Evolutionary conservation across 2,888 invertebrate species (phyloP).

Genomic region (Calliopum simillimum): DNA sequence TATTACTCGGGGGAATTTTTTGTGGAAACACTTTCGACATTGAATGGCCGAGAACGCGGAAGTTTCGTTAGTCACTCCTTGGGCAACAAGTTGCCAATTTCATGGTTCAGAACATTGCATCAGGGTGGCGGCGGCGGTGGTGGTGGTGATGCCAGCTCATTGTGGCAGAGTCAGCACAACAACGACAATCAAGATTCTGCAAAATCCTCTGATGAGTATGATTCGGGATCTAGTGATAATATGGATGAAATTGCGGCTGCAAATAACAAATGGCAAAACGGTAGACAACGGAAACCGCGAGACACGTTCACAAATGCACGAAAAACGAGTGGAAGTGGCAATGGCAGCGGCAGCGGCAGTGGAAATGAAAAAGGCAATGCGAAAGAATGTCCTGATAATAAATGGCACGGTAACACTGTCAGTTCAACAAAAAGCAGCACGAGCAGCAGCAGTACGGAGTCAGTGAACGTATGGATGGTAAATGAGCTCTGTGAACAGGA

Average conservation of each 20-base stretch:
- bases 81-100: slow-evolving; percentile 59
- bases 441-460: slow-evolving; percentile 44
- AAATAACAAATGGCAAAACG: slow-evolving; percentile 23
- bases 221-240: slow-evolving; percentile 22
- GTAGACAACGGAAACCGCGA: neutral
- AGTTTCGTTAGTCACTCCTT: slow-evolving; percentile 53
- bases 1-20: slow-evolving; percentile 54
- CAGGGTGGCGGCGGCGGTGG: slow-evolving; percentile 42
- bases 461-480: slow-evolving; percentile 54
- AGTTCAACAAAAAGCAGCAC: slow-evolving; percentile 31
- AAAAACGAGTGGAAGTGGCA: slow-evolving; percentile 35
- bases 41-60: slow-evolving; percentile 52
- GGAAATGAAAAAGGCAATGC: slow-evolving; percentile 33
- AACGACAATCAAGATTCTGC: slow-evolving; percentile 38
- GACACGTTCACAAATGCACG: slow-evolving; percentile 38
- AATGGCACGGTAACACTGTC: slow-evolving; percentile 48
- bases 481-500: slow-evolving; percentile 56
- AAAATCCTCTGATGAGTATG: slow-evolving; percentile 37
- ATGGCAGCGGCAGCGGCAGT: slow-evolving; percentile 34
- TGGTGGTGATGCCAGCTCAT: neutral
- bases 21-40: slow-evolving; percentile 53
- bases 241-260: slow-evolving; percentile 1
- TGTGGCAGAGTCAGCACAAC: slow-evolving; percentile 41
- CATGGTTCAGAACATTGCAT: slow-evolving; percentile 53
- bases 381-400: slow-evolving; percentile 51